Conservation (phyloP, 2,888 invertebrate species). For the Diarsia mendica region DNA sequence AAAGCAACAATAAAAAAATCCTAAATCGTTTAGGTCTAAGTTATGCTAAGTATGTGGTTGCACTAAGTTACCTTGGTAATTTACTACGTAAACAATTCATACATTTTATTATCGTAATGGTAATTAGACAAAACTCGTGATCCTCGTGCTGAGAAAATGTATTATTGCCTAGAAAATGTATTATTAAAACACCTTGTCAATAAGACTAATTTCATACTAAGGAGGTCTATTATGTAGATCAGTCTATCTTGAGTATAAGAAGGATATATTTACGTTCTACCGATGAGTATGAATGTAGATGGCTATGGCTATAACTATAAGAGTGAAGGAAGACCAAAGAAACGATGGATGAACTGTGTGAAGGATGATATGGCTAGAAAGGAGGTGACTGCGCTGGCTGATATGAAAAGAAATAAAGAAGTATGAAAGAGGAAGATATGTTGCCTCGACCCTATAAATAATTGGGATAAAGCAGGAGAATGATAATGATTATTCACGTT, state of each 20-base stretch:
- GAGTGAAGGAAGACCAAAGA: no score
- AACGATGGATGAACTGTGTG: no score
- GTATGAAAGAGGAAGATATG: no score
- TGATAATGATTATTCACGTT: no score
- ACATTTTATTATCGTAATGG: slow-evolving; percentile 13
- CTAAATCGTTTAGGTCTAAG: background rate
- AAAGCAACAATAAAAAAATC: background rate
- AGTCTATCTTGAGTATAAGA: background rate
- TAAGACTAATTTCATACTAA: background rate
- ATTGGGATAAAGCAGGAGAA: no score
- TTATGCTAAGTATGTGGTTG: background rate
- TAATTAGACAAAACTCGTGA: slow-evolving; percentile 33
- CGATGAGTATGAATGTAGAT: no score
- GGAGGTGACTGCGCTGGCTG: no score
- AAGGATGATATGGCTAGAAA: no score
- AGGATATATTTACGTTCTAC: background rate
- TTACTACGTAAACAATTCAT: background rate
- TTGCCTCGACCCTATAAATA: no score
- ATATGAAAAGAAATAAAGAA: no score
- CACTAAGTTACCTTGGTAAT: background rate
- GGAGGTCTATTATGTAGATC: background rate
- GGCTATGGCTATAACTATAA: no score
- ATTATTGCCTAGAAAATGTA: slow-evolving; percentile 2
- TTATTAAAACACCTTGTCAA: slow-evolving; percentile 4
- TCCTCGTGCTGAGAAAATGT: slow-evolving; percentile 9